Evolutionary conservation across 2,888 invertebrate species (phyloP), one percentile per base, ranked within the genome.

Genomic region (Noctua pronuba): DNA sequence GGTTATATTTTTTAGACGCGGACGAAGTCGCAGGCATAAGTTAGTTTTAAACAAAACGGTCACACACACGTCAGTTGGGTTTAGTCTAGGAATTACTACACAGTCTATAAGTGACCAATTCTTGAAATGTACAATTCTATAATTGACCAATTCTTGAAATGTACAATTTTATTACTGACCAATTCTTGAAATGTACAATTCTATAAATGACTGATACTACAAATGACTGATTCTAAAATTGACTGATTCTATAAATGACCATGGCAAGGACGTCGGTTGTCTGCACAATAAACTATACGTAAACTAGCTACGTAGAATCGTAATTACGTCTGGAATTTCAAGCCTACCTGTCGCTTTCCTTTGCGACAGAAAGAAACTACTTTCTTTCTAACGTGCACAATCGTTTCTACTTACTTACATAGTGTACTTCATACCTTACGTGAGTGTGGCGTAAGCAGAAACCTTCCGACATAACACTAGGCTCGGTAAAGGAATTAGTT

Each of bases 401-500:
- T 84, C 70, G 72, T 80, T 77, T 73, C 67, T 60, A 31, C 28
- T 18, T 35, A 38, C 64, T 28, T 41, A 41, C 65, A 35, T 31
- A 65, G 16, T 79, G 73, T 70, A 66, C 46, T 73, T 44, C 38
- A 41, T 76, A 75, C 80, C 69, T 85, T 68, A 86, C 66, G 73
- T 68, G 58, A 0, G 79, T 44, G 62, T 62, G 62, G 21, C 13
- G 79, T 52, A 67, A 79, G 58, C 38, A n/a, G 44, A 73, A 46
- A 75, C 76, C 74, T 77, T 67, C 58, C 82, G 78, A 69, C 74
- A 82, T 85, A 79, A 86, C 70, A 35, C 62, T 60, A 75, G 78
- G 62, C 70, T 77, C 68, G 31, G 49, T 68, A 60, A 72, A 79
- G 72, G 78, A 75, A 88, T 89, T 87, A 76, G 87, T 88, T 85